These are phyloP conservation scores for Tigriopus californicus DNA, from an alignment of 2,888 invertebrate genomes.

Conservation along the genomic window DNA sequence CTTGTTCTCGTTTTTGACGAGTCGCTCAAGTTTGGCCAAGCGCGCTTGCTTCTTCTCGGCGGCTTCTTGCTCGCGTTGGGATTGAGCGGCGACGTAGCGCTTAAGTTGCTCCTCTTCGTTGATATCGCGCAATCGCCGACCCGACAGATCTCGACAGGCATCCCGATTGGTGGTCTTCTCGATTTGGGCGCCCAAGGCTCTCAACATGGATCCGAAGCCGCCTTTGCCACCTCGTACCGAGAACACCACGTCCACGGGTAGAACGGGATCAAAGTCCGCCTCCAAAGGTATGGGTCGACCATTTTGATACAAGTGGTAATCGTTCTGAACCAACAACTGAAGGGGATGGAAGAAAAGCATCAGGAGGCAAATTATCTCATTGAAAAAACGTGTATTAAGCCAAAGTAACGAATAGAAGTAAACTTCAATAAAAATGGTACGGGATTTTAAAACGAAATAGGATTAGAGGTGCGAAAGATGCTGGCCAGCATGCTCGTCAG, in stretches of 20 bases:
- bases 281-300: background rate
- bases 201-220: constrained; percentile 90
- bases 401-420: no score
- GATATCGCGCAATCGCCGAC: constrained; percentile 40
- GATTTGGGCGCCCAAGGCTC: constrained; percentile 47
- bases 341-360: no score
- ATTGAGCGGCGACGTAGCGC: constrained; percentile 72
- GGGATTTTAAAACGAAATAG: constrained; percentile 37
- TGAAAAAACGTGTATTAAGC: no score
- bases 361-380: no score
- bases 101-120: constrained; percentile 38
- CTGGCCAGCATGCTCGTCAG: constrained; percentile 72
- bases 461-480: constrained; percentile 87
- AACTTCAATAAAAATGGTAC: no score
- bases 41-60: constrained; percentile 55
- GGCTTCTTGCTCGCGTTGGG: constrained; percentile 55
- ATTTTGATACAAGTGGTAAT: background rate
- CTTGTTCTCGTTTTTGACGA: constrained; percentile 8
- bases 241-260: constrained; percentile 1
- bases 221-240: constrained; percentile 20
- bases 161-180: constrained; percentile 23
- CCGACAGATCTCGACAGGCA: constrained; percentile 68
- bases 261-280: background rate
- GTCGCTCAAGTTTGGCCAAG: constrained; percentile 36
- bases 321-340: no score